Base-by-base conservation (phyloP, 1,140 invertebrate species). In the Sesamia nonagrioides region DNA sequence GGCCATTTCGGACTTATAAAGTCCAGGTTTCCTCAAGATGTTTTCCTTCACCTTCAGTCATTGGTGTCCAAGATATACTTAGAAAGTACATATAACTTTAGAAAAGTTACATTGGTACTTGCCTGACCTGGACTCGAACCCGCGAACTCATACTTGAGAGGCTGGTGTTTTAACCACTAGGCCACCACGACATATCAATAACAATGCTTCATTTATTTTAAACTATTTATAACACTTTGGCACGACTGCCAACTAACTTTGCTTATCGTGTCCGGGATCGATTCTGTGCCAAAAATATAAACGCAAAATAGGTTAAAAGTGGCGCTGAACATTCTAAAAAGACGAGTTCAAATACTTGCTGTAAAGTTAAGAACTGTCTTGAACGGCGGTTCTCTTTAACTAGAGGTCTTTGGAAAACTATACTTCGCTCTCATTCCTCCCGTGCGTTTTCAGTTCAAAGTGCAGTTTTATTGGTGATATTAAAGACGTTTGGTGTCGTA, bases 271-370 rank as follows among this genome's bases (percentile, higher is more conserved):
- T 73, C 27, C 35, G n/a, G 42, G 66, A 21, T 68, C 17, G 45
- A 69, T 69, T 33, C 21, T 17, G 42, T 33, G 48, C 52, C 52
- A 73, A 73, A 52, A 71, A 54, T 8, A 69, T 69, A 35, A 11
- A 33, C 33, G 33, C 7, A 33, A 58, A 58, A 58, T 73, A 56
- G 71, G 71, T 56, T 58, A 58, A 73, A 73, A 52, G 71, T 72
- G 21, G 45, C 33, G 6, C 40, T 58, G 58, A 71, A 71, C 48
- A 73, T 73, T 73, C 17, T 73, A 18, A 56, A 21, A 40, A 6
- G 37, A 37, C 27, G 17, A 4, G 3, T 35, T 45, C 63, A 48
- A 63, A 63, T 35, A 40, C 6, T 68, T 37, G 6, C n/a, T 21
- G 8, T 27, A 7, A 2, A 56, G 5, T 40, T 63, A 21, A 63